phyloP scores from a whole-genome alignment of 2,888 invertebrate genomes.

The Branchipolynoe longqiensis region DNA sequence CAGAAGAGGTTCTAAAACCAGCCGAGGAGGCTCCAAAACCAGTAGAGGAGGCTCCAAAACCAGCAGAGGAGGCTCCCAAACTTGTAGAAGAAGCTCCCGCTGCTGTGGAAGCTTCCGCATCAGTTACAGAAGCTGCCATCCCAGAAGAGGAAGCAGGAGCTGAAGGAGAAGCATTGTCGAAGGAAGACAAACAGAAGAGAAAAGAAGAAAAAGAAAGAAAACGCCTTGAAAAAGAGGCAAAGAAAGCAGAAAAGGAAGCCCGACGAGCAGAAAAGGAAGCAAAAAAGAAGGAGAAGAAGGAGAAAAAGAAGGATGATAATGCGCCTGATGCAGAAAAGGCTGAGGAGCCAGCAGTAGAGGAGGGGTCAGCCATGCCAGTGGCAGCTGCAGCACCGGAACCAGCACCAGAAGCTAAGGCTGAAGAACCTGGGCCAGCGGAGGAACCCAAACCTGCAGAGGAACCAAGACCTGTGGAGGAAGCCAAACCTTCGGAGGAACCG shows the following conservation, averaged over 20 bases:
- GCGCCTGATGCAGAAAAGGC: not conserved
- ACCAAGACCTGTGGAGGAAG: conserved; percentile 11
- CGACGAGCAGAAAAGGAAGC: not conserved
- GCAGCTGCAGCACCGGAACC: not conserved
- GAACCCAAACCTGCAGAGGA: conserved; percentile 18
- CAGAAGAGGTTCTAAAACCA: not conserved
- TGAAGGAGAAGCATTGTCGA: not conserved
- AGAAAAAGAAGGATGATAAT: not conserved
- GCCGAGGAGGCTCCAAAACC: not conserved
- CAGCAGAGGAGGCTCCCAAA: not conserved
- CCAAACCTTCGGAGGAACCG: not conserved
- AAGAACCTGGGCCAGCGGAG: not conserved
- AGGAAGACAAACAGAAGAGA: not conserved
- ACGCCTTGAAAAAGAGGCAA: not conserved
- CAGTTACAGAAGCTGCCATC: not conserved
- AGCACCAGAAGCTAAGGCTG: not conserved
- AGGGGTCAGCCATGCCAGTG: not conserved
- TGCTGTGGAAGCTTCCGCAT: not conserved
- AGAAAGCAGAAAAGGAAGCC: not conserved
- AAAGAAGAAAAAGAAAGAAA: conserved; percentile 13
- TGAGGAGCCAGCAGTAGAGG: no score
- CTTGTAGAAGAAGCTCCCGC: not conserved
- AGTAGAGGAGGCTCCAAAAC: not conserved
- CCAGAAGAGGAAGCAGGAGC: not conserved
- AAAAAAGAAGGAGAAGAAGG: conserved; percentile 6